A percentile compares a stretch with the other conserved stretches of the same genome.
Conservation (phyloP, 2,113 vertebrate species). For the Cepphus grylle region DNA sequence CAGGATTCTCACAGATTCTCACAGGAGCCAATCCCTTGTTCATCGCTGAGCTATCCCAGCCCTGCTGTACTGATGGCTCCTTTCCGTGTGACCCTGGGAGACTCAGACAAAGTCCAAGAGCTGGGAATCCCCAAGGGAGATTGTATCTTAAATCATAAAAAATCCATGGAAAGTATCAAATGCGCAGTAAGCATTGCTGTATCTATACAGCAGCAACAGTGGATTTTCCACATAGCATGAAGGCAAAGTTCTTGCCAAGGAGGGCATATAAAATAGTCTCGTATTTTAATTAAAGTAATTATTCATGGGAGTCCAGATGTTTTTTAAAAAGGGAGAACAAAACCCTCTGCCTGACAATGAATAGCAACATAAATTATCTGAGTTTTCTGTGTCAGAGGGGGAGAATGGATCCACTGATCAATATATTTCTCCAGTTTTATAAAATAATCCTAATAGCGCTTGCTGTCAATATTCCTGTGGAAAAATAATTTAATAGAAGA, state of each 20-base stretch:
- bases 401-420: not conserved
- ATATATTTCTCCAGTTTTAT: not conserved
- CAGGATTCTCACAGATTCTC: not conserved
- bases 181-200: not conserved
- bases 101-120: not conserved
- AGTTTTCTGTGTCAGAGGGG: not conserved
- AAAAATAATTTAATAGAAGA: conserved; percentile 28
- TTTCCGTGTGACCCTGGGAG: not conserved
- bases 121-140: not conserved
- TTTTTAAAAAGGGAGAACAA: not conserved
- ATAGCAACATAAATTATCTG: not conserved
- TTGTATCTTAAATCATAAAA: not conserved
- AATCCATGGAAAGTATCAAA: not conserved
- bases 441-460: not conserved
- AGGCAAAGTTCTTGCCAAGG: not conserved
- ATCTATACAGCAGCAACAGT: not conserved
- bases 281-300: conserved; percentile 36
- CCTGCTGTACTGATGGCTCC: not conserved
- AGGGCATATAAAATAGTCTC: not conserved
- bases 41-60: not conserved
- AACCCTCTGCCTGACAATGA: not conserved
- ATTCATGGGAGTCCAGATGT: not conserved
- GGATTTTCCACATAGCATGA: not conserved
- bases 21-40: not conserved
- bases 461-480: conserved; percentile 10